These are phyloP conservation scores for Hedya salicella DNA, from an alignment of 2,888 invertebrate genomes.

Conservation along the genomic window DNA sequence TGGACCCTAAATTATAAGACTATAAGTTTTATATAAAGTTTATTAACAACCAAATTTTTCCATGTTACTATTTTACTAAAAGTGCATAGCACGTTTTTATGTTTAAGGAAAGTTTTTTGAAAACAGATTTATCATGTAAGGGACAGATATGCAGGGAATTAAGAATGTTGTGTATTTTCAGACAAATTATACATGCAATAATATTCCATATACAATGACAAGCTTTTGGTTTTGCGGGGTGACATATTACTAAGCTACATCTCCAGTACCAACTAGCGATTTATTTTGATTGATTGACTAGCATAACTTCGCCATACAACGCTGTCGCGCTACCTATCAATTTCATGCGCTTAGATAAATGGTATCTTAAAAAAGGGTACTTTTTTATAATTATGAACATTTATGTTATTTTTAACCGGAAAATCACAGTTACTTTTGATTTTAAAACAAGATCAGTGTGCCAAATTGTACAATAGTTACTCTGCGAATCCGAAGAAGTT, in stretches of 20 bases:
- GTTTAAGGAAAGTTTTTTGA: constrained; percentile 26
- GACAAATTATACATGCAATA: constrained; percentile 23
- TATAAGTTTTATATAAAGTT: constrained; percentile 1
- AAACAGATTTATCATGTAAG: constrained; percentile 32
- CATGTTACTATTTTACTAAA: background rate
- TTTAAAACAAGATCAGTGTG: too few relatives aligned
- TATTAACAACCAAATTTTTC: constrained; percentile 8
- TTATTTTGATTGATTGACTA: too few relatives aligned
- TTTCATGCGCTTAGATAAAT: too few relatives aligned
- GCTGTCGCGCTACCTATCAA: too few relatives aligned
- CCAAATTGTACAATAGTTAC: too few relatives aligned
- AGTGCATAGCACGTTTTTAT: constrained; percentile 26
- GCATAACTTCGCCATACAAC: too few relatives aligned
- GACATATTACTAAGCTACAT: background rate
- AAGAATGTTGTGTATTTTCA: constrained; percentile 39
- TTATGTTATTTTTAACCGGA: background rate
- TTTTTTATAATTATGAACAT: background rate
- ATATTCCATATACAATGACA: constrained; percentile 32
- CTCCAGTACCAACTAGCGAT: too few relatives aligned
- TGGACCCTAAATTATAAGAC: too few relatives aligned
- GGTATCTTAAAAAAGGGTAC: background rate
- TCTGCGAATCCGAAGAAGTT: too few relatives aligned
- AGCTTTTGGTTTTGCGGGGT: constrained; percentile 30
- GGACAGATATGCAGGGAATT: constrained; percentile 38
- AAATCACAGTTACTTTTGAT: background rate